Evolutionary conservation across 2,113 vertebrate species (phyloP).

Genomic region (Isichthys henryi): DNA sequence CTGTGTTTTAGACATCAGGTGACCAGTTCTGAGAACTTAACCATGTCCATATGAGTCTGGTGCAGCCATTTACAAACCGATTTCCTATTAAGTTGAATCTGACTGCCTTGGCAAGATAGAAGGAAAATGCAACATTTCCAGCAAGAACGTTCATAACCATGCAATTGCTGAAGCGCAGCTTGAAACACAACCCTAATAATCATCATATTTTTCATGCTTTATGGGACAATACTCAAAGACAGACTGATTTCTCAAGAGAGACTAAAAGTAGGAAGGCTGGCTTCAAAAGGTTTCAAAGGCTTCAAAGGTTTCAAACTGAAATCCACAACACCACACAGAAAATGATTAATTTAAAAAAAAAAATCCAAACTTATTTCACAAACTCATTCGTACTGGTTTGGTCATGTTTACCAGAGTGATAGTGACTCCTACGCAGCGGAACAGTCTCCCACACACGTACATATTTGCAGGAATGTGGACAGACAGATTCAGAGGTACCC

Average conservation of each 20-base stretch:
- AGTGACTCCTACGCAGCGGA: not conserved
- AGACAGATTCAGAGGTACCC: not conserved
- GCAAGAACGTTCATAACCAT: not conserved
- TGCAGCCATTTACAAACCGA: not conserved
- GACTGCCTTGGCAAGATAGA: not conserved
- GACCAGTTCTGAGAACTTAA: not conserved
- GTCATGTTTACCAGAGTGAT: not conserved
- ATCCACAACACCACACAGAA: not conserved
- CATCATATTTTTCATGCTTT: not conserved
- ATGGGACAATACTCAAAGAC: not conserved
- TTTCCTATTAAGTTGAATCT: not conserved
- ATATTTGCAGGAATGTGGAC: not conserved
- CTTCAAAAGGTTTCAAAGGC: not conserved
- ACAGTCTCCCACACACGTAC: not conserved
- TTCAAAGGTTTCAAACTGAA: not conserved
- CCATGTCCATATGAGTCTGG: not conserved
- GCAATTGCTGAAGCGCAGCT: not conserved
- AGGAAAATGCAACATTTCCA: not conserved
- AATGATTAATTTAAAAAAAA: not conserved
- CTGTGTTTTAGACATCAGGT: not conserved
- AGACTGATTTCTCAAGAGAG: not conserved
- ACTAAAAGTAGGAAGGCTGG: not conserved
- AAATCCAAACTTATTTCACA: not conserved
- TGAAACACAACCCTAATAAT: not conserved
- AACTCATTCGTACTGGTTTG: not conserved